Evolutionary conservation across 2,113 vertebrate genomes (phyloP), one percentile per base, ranked within the genome.

Genomic region (Prunella himalayana): DNA sequence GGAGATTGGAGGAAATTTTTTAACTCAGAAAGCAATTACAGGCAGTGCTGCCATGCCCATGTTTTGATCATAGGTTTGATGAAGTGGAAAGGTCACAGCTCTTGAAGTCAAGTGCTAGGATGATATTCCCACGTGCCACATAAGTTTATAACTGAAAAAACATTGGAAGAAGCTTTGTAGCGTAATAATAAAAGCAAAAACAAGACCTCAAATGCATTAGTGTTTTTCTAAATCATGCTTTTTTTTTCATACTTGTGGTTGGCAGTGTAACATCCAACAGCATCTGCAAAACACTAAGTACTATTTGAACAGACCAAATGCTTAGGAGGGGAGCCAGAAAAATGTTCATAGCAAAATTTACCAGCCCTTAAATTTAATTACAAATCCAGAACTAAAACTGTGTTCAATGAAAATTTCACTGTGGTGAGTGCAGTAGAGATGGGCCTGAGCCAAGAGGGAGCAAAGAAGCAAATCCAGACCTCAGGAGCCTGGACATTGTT

Each of bases 361-460:
- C 80, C 77, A 93, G 60, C 80, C 73, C 65, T 84, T 91, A 91
- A 88, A 83, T 92, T 94, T 94, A 96, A 94, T 94, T 95, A 88
- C 47, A 92, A 71, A 81, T 84, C 72, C 88, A 88, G 86, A 94
- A 82, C 64, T 92, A 86, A 94, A 81, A 82, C 25, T 39, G 44
- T 45, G n/a, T 84, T 95, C 82, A 59, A 78, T 71, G 81, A 78
- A 91, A 75, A 66, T 84, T 86, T 92, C 83, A 77, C 80, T n/a
- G 18, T 41, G 60, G 35, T 81, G 63, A 51, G 44, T 72, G 66
- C 8, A 70, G 63, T 9, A 47, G 64, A 59, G 51, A 78, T 49
- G 47, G 24, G 31, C 18, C 19, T n/a, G 39, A 80, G 86, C 76
- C 90, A 95, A 86, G 54, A 75, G 37, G 15, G 27, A 90, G 59